These are phyloP conservation scores for Eulemur rufifrons DNA, from an alignment of 2,113 vertebrate genomes.

Conservation along the genomic window DNA sequence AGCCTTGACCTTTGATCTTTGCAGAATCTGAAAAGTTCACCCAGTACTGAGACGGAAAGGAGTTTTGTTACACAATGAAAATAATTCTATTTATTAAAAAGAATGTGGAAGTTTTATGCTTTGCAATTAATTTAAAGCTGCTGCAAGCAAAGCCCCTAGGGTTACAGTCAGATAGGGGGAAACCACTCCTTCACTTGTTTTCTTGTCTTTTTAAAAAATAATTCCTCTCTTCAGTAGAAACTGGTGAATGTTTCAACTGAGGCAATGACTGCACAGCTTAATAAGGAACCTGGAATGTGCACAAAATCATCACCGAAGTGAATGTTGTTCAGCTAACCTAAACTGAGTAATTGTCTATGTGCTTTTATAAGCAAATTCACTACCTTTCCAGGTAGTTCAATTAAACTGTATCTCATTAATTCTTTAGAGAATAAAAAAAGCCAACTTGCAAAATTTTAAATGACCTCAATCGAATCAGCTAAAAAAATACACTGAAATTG, in stretches of 20 bases:
- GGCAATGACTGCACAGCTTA: neutral
- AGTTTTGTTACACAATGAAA: conserved; percentile 50
- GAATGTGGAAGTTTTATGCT: neutral
- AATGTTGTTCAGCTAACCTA: conserved; percentile 39
- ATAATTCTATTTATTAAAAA: conserved; percentile 9
- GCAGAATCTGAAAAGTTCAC: neutral
- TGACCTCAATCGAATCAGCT: conserved; percentile 46
- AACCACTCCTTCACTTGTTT: neutral
- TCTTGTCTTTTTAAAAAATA: neutral
- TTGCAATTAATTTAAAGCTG: conserved; percentile 41
- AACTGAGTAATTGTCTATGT: conserved; percentile 62
- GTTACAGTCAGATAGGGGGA: neutral
- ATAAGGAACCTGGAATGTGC: accelerated
- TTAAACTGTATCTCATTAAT: conserved; percentile 68
- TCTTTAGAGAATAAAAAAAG: conserved; percentile 46
- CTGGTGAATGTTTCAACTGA: neutral
- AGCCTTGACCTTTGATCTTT: conserved; percentile 50
- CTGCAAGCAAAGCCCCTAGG: neutral
- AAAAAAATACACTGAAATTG: conserved; percentile 52
- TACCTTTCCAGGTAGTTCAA: conserved; percentile 60
- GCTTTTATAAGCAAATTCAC: conserved; percentile 52
- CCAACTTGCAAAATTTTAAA: conserved; percentile 66
- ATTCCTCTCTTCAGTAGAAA: neutral
- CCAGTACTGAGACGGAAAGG: neutral
- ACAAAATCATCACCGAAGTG: neutral